Evolutionary conservation across 2,113 vertebrate genomes (phyloP).

Genomic region (Anoplopoma fimbria): DNA sequence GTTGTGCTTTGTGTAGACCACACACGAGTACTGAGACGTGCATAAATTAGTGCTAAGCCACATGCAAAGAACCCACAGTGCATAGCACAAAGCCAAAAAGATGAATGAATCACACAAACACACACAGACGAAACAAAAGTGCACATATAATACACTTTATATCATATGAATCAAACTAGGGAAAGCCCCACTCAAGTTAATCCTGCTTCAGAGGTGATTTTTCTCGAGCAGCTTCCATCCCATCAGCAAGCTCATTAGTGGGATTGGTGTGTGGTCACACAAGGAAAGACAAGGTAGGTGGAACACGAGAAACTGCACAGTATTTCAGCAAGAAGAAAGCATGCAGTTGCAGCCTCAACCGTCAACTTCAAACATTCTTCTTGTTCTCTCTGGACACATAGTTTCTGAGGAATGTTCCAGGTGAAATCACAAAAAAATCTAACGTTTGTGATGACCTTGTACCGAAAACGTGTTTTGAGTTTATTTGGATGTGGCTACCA

Average conservation of each 20-base stretch:
- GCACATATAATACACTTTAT: constrained; percentile 8
- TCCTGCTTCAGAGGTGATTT: constrained; percentile 34
- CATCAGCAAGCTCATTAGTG: constrained; percentile 43
- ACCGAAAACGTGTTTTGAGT: neutral
- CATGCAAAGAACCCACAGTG: constrained; percentile 22
- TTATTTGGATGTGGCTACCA: constrained; percentile 15
- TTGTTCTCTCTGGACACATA: constrained; percentile 9
- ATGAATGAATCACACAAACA: constrained; percentile 40
- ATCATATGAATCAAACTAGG: constrained; percentile 17
- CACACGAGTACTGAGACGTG: constrained; percentile 71
- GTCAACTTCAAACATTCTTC: neutral
- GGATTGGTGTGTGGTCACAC: constrained; percentile 25
- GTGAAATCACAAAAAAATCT: constrained; percentile 42
- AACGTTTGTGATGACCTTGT: constrained; percentile 7
- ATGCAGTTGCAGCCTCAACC: constrained; percentile 21
- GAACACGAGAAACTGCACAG: constrained; percentile 1
- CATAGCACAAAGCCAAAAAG: constrained; percentile 12
- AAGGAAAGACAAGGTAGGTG: constrained; percentile 28
- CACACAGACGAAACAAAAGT: neutral
- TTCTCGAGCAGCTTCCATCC: constrained; percentile 34
- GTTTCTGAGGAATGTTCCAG: constrained; percentile 34
- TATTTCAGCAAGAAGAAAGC: constrained; percentile 30
- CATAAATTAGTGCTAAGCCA: constrained; percentile 28
- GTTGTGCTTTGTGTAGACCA: constrained; percentile 82
- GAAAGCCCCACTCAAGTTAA: constrained; percentile 6